These are phyloP conservation scores for Myathropa florea DNA, from an alignment of 2,888 invertebrate genomes.

Conservation along the genomic window DNA sequence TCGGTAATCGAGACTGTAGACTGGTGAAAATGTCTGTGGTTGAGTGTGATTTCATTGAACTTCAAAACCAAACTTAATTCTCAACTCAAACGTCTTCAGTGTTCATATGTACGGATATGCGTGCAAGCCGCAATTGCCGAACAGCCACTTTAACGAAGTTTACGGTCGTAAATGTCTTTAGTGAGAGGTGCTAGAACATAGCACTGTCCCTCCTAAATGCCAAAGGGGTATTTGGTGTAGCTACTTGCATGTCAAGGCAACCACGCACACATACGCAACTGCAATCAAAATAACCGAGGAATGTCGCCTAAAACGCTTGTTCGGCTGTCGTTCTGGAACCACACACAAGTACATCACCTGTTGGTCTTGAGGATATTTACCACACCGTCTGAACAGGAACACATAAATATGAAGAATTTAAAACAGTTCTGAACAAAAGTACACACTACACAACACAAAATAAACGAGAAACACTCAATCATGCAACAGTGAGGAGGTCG, in stretches of 20 bases:
- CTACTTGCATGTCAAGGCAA: background rate
- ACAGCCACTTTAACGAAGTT: background rate
- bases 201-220: background rate
- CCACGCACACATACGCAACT: background rate
- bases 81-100: background rate
- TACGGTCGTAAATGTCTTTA: background rate
- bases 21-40: too few species aligned
- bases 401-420: background rate
- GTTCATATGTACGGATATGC: background rate
- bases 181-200: background rate
- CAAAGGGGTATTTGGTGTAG: background rate
- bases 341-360: slow-evolving; percentile 8
- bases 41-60: too few species aligned
- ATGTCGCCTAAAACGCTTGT: too few species aligned
- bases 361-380: slow-evolving; percentile 10
- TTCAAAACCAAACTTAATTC: background rate
- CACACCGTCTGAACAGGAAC: background rate
- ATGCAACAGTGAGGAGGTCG: slow-evolving; percentile 15
- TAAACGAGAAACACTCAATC: slow-evolving; percentile 1
- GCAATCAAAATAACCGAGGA: background rate
- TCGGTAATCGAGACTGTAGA: too few species aligned
- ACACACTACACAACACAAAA: background rate
- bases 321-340: background rate
- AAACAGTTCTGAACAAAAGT: background rate
- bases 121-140: background rate